Percentiles rank a stretch among this genome's conserved stretches.
Evolutionary conservation across 2,888 invertebrate species (phyloP).

Genomic region (Harpagoxenus sublaevis): DNA sequence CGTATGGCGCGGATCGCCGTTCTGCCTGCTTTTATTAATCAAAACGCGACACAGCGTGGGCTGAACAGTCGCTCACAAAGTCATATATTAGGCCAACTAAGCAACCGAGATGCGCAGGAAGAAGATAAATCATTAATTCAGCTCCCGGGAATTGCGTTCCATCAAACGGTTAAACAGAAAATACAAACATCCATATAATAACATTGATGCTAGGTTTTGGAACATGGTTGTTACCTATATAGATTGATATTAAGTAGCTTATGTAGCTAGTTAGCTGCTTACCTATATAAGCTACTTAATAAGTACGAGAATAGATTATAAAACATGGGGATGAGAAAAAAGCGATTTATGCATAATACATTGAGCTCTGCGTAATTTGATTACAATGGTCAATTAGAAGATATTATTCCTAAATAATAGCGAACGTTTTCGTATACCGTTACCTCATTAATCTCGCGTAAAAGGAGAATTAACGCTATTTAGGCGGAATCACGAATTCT

Average conservation of each 20-base stretch:
- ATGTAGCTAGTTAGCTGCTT: not conserved
- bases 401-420: constrained; percentile 23
- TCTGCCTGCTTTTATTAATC: constrained; percentile 42
- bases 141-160: not conserved
- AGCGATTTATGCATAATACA: constrained; percentile 11
- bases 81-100: constrained; percentile 11
- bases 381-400: constrained; percentile 22
- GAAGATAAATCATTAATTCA: constrained; percentile 33
- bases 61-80: constrained; percentile 23
- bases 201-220: not conserved
- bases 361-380: constrained; percentile 6
- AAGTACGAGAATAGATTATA: not conserved
- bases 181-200: not conserved
- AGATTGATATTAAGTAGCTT: not conserved
- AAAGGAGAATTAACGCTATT: constrained; percentile 7
- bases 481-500: not conserved
- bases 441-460: constrained; percentile 26
- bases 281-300: constrained; percentile 18
- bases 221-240: not conserved
- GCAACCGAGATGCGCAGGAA: constrained; percentile 13
- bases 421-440: not conserved
- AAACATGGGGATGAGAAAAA: not conserved
- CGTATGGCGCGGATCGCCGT: constrained; percentile 12
- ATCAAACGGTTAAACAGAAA: not conserved
- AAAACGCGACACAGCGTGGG: constrained; percentile 43